These are phyloP conservation scores for Eulimnadia texana DNA, from an alignment of 1,140 invertebrate species.

Conservation along the genomic window DNA sequence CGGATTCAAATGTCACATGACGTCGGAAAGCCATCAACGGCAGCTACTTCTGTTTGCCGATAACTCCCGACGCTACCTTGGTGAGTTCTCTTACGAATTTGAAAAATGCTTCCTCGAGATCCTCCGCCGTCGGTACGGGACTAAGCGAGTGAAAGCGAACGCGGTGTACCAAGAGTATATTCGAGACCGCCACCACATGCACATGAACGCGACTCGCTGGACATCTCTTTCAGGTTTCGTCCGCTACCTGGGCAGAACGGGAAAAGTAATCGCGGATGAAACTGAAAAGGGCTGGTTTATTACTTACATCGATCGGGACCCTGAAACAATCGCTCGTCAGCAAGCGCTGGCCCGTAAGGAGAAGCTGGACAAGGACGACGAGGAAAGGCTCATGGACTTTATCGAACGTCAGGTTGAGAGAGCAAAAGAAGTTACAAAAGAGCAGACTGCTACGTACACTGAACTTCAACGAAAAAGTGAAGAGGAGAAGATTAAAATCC, in stretches of 20 bases:
- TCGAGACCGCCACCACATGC: constrained; percentile 75
- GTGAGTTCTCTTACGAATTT: constrained; percentile 83
- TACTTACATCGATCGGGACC: constrained; percentile 84
- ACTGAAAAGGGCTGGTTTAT: constrained; percentile 99
- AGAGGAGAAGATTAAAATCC: constrained; percentile 46
- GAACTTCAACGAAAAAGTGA: constrained; percentile 57
- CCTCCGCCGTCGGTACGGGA: constrained; percentile 73
- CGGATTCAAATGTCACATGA: constrained; percentile 98
- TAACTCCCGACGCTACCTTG: constrained; percentile 77
- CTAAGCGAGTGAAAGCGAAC: constrained; percentile 86
- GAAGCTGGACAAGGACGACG: constrained; percentile 90
- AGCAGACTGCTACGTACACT: constrained; percentile 40
- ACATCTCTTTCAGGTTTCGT: constrained; percentile 89
- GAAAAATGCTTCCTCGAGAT: constrained; percentile 70
- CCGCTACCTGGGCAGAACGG: constrained; percentile 79
- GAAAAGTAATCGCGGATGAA: constrained; percentile 87
- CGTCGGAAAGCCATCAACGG: constrained; percentile 92
- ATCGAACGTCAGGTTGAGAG: constrained; percentile 52
- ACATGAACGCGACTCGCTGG: constrained; percentile 98
- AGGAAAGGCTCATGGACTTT: constrained; percentile 72
- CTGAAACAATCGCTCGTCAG: constrained; percentile 71
- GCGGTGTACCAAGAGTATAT: constrained; percentile 94
- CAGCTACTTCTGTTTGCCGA: constrained; percentile 93
- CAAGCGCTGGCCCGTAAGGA: constrained; percentile 65
- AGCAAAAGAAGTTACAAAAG: constrained; percentile 22